Evolutionary conservation across 2,888 invertebrate genomes (phyloP).

Genomic region (Desoria tigrina): DNA sequence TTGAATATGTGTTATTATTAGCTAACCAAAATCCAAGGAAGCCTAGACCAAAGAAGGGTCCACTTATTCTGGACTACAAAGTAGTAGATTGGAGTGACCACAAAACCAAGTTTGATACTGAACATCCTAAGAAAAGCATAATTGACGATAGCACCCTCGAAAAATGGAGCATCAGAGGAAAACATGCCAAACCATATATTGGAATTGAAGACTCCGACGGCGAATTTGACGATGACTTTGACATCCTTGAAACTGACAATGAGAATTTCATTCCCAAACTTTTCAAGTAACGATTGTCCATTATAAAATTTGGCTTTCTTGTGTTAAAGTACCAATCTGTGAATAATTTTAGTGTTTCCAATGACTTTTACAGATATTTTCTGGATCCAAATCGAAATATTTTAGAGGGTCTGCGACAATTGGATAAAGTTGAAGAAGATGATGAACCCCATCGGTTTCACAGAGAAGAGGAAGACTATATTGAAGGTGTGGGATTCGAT

Average conservation of each 20-base stretch:
- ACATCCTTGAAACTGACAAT: conserved; percentile 22
- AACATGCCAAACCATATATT: conserved; percentile 30
- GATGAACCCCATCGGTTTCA: not conserved
- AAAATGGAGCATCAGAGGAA: conserved; percentile 35
- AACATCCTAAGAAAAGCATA: conserved; percentile 23
- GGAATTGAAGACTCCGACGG: conserved; percentile 29
- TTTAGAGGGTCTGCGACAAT: not conserved
- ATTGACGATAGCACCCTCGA: conserved; percentile 42
- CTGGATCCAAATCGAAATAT: conserved; percentile 4
- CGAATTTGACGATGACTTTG: conserved; percentile 37
- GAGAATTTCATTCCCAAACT: conserved; percentile 33
- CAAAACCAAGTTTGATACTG: conserved; percentile 31
- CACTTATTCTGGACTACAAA: conserved; percentile 27
- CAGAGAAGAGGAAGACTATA: conserved; percentile 16
- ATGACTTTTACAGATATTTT: conserved; percentile 7
- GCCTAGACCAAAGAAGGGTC: conserved; percentile 28
- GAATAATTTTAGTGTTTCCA: too few relatives aligned
- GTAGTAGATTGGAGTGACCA: conserved; percentile 36
- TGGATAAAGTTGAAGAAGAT: not conserved
- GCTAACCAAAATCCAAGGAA: conserved; percentile 16
- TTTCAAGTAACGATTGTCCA: conserved; percentile 22
- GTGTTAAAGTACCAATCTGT: not conserved
- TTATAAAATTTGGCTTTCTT: too few relatives aligned
- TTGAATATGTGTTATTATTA: not conserved
- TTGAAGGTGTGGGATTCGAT: conserved; percentile 11